Evolutionary conservation across 2,797 vertebrate genomes (phyloP), one percentile per base, ranked within the genome.

Genomic region (Enteromius afrohamiltoni): DNA sequence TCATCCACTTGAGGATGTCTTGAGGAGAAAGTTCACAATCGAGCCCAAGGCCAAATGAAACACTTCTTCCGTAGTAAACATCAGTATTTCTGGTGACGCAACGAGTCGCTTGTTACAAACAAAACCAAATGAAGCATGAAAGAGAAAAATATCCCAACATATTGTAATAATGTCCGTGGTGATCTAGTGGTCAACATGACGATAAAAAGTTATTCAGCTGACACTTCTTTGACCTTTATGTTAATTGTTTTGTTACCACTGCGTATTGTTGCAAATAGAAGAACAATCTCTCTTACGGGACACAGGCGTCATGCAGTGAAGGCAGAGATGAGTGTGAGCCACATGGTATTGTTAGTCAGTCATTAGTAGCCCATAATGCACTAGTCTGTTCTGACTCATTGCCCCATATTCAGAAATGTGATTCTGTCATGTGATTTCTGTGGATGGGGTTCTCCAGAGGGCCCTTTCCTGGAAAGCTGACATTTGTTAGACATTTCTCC

Each of bases 401-500:
- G 79, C 58, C 53, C 70, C 80, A 75, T 85, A 85, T 83, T 87
- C 85, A 58, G 82, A 84, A 84, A 83, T 67, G n/a, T 69, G 51
- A 83, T 70, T 83, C 55, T 49, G 82, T 85, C 82, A 65, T 70
- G 58, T 87, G 83, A 85, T 76, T 75, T 87, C 82, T 78, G 55
- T 70, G 34, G 53, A 79, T 6, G 3, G 51, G 17, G 55, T 29
- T 73, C 83, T 85, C 78, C 4, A 77, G 80, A 85, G 86, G 42
- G 40, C 9, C 17, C 68, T 83, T 88, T 88, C 77, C 85, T 80
- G 75, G 88, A 88, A 87, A 78, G 45, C 67, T 79, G 74, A 51
- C 42, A 78, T 83, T 83, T 86, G 88, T 87, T 88, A 80, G 83
- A 83, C 80, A 80, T 87, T 87, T 88, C 80, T 86, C 86, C 85